Base-by-base conservation (phyloP, 2,113 vertebrate species). In the Diphyllodes magnificus region DNA sequence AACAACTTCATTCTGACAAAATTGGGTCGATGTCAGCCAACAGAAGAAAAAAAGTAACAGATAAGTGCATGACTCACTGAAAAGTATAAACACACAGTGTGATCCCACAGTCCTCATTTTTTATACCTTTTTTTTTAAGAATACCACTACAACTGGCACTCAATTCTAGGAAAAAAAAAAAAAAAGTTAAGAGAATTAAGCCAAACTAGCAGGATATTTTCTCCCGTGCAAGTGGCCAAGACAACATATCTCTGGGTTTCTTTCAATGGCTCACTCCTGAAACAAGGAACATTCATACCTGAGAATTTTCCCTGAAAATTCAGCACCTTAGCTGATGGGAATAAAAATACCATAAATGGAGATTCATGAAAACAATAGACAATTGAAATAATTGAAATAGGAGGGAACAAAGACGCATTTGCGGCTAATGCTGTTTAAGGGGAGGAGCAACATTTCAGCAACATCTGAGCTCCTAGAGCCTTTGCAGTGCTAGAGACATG, bases 1-100 rank as follows among this genome's bases (percentile, higher is more conserved):
- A 64, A 81, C 65, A 56, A 20, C 44, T 80, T 77, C 7, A 61
- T 53, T 82, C 50, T 81, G 71, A 77, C 86, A 92, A 95, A 94
- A 90, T 5, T 86, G 64, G 54, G 68, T 95, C 1, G 2, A 93
- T 47, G 61, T 77, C 82, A 88, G 60, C 22, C 51, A 90, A 45
- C 0, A 0, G 35, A 85, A 91, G 40, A 12, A 42, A 76, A 61
- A 78, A 87, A 60, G 5, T 6, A 63, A 33, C 18, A 89, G 61
- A 10, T 21, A 68, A 61, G 53, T 53, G 44, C 13, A 4, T 76
- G 85, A 91, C 70, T 91, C 66, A 85, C 40, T 54, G 42, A 37
- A 61, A 78, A 72, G 44, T 47, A 77, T 17, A 76, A 93, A 86
- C 27, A 85, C 22, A 53, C 16, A 45, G 35, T 30, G 31, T n/a